Evolutionary conservation across 2,888 invertebrate genomes (phyloP).

Genomic region (Eupithecia exiguata): DNA sequence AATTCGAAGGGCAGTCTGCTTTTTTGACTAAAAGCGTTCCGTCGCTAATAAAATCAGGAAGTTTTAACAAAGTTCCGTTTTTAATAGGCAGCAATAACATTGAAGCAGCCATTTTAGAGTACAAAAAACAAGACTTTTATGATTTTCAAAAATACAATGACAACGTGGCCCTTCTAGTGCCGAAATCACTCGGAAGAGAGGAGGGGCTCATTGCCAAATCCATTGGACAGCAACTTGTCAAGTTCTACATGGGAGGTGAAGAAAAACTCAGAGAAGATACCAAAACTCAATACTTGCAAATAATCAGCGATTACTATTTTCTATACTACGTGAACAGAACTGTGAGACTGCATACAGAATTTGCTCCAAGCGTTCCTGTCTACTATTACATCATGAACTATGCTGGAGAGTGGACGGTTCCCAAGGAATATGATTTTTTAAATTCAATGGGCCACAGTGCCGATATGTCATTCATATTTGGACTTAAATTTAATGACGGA

Average conservation of each 20-base stretch:
- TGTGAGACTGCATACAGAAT: conserved; percentile 65
- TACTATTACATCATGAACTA: conserved; percentile 74
- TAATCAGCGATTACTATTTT: conserved; percentile 74
- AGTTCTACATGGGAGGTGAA: conserved; percentile 70
- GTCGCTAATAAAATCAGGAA: conserved; percentile 69
- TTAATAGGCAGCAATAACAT: conserved; percentile 75
- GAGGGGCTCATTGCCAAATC: conserved; percentile 53
- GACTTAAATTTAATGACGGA: conserved; percentile 53
- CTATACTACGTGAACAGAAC: conserved; percentile 73
- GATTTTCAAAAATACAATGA: conserved; percentile 67
- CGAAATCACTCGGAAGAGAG: conserved; percentile 62
- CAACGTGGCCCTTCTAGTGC: conserved; percentile 64
- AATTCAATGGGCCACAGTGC: conserved; percentile 70
- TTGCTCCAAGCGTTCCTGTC: conserved; percentile 63
- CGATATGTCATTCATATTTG: conserved; percentile 73
- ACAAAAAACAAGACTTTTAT: conserved; percentile 59
- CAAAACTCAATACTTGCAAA: conserved; percentile 68
- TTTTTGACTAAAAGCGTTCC: conserved; percentile 72
- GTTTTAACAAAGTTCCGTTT: conserved; percentile 74
- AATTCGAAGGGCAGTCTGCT: conserved; percentile 73
- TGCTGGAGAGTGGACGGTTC: conserved; percentile 69
- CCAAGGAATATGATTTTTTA: conserved; percentile 56
- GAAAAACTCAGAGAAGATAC: conserved; percentile 63
- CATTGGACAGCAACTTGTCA: conserved; percentile 67
- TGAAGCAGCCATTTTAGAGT: conserved; percentile 65